Base-by-base conservation (phyloP, 2,888 invertebrate genomes). In the Pandemis heparana region DNA sequence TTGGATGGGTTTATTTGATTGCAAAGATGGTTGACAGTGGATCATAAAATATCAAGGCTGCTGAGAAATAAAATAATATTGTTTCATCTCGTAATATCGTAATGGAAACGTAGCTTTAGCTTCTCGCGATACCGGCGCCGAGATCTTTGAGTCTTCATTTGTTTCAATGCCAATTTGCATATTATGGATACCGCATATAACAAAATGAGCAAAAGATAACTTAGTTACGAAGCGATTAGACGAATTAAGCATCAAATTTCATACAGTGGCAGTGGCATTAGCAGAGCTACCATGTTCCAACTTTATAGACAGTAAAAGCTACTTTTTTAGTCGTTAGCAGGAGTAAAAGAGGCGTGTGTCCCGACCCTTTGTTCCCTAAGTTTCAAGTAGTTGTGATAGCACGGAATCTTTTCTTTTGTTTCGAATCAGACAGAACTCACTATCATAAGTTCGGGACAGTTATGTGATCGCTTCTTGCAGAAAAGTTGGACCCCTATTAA, bases 1-100 rank as follows among this genome's bases (percentile, higher is more conserved):
- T 65, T 18, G 16, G 70, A 38, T 64, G 65, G 16, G 16, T 74
- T 74, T 74, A 74, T 70, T 74, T 70, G 69, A 74, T 74, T 74
- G 70, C 74, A 61, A 65, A 70, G 65, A 70, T 69, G 65, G 70
- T 69, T 74, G 72, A 64, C 65, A 65, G 70, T 65, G 14, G 10
- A 32, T 65, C 69, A 64, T 74, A 70, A 74, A 70, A 56, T 51
- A n/a, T 70, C 60, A 65, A 74, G 74, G 70, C 18, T 67, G 66
- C 51, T 9, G 53, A 51, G 46, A 43, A 53, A 70, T 65, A 65
- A 65, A 53, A 70, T 65, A 65, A 65, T 74, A 61, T 53, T 51
- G 69, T 65, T 70, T 60, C 59, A 64, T 69, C 16, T 60, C 41
- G 46, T 18, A 38, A 48, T 62, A 41, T 67, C 9, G 7, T 61